Evolutionary conservation across 2,888 invertebrate species (phyloP).

Genomic region (Baronia brevicornis): DNA sequence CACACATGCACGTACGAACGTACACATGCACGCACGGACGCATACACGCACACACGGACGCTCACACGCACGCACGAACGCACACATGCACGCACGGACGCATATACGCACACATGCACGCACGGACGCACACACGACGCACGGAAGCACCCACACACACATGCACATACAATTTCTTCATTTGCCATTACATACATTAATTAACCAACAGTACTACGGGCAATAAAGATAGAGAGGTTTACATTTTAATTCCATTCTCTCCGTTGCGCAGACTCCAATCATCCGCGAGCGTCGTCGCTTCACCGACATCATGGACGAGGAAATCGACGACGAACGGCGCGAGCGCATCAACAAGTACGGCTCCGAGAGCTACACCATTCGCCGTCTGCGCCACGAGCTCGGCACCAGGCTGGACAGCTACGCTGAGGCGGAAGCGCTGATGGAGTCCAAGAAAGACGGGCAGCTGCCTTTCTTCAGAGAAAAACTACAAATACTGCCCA

Average conservation of each 20-base stretch:
- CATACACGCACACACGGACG: too few species aligned
- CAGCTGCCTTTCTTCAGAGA: slow-evolving; percentile 93
- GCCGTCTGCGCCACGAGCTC: slow-evolving; percentile 88
- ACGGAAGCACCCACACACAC: too few species aligned
- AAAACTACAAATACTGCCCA: slow-evolving; percentile 88
- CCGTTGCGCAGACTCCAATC: slow-evolving; percentile 80
- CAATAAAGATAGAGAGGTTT: too few species aligned
- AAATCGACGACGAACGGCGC: slow-evolving; percentile 92
- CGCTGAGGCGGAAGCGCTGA: slow-evolving; percentile 89
- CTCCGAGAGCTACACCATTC: slow-evolving; percentile 80
- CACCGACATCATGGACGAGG: slow-evolving; percentile 96
- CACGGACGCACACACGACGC: too few species aligned
- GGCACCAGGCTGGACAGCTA: slow-evolving; percentile 89
- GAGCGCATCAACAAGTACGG: slow-evolving; percentile 87
- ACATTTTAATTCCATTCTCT: too few species aligned
- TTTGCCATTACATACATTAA: neutral
- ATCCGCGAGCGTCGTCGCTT: slow-evolving; percentile 93
- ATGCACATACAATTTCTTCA: neutral
- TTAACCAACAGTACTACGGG: neutral
- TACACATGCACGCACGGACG: too few species aligned
- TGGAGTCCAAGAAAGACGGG: slow-evolving; percentile 85
- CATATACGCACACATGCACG: too few species aligned
- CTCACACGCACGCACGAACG: too few species aligned
- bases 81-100: too few species aligned
- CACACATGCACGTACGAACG: too few species aligned